Percentiles rank a stretch among this genome's conserved stretches.
Conservation (phyloP, 2,888 invertebrate species). For the Hololepta plana region DNA sequence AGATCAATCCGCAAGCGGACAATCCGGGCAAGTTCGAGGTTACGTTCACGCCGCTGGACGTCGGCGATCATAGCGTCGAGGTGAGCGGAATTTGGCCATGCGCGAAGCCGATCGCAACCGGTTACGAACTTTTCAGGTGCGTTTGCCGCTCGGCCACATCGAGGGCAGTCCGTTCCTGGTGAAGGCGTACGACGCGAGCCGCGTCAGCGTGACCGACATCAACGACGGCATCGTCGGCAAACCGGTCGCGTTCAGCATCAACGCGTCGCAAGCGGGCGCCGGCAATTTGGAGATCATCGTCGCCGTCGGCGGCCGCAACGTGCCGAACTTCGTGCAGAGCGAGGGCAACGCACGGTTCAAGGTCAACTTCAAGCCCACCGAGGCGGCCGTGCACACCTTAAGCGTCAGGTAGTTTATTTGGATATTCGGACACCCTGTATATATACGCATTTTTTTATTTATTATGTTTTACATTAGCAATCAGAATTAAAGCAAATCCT, state of each 20-base stretch:
- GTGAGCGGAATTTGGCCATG: too few relatives aligned
- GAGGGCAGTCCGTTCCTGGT: constrained; percentile 91
- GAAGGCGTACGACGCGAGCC: constrained; percentile 88
- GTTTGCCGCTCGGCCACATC: constrained; percentile 56
- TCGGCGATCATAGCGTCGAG: constrained; percentile 88
- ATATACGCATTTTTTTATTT: too few relatives aligned
- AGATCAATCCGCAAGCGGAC: constrained; percentile 26
- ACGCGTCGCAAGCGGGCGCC: constrained; percentile 65
- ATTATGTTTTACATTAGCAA: too few relatives aligned
- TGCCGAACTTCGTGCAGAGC: constrained; percentile 94
- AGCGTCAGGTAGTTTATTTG: constrained; percentile 72
- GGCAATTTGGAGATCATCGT: constrained; percentile 97
- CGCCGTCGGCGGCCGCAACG: constrained; percentile 88
- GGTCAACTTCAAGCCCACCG: constrained; percentile 89
- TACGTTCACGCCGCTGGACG: constrained; percentile 67
- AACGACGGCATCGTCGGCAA: constrained; percentile 80
- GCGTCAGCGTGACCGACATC: constrained; percentile 90
- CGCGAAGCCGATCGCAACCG: too few relatives aligned
- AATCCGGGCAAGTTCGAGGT: constrained; percentile 28
- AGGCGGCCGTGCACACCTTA: constrained; percentile 77
- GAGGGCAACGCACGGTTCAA: constrained; percentile 93
- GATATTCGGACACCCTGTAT: constrained; percentile 2
- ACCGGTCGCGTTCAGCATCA: constrained; percentile 87
- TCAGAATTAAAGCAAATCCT: too few relatives aligned
- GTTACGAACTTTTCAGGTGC: constrained; percentile 25